Evolutionary conservation across 1,140 invertebrate genomes (phyloP), one percentile per base, ranked within the genome.

Genomic region (Cyrtorhinus lividipennis): DNA sequence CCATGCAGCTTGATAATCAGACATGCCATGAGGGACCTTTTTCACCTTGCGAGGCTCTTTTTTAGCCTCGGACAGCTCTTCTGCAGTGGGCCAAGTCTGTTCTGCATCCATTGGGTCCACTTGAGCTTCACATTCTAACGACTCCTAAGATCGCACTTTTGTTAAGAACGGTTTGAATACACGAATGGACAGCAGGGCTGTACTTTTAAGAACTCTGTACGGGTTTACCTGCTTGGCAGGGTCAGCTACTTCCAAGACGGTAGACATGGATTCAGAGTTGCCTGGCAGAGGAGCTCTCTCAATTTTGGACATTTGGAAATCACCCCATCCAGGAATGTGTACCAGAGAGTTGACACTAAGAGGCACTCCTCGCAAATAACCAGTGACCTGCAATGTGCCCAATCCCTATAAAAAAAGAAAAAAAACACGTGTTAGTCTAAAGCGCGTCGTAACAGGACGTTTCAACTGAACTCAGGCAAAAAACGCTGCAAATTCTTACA

Each of bases 1-100:
- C 95, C 95, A 98, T 27, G 92, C 86, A 23, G 94, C 91, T 76
- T 98, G 95, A 75, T 98, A 98, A 61, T 90, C 89, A 13, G 93
- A 97, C 70, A 90, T 92, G 45, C 95, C 95, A 76, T 93, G 92
- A 0, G 92, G 93, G 24, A 96, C 86, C 70, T 81, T 84, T 71
- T 92, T 92, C 0, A 86, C 76, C 67, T 79, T 81, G 64, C 81
- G 83, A 69, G 65, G 69, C 67, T 78, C 78, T 68, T 75, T 70
- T 65, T 83, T 77, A 1, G 88, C 85, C 67, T 84, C 78, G 68
- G 81, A 80, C 59, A 95, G 78, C 77, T 95, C 92, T 72, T 95
- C 89, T 64, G 91, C 86, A 24, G 90, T 95, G 0, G 93, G 92
- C 89, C 90, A 96, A 23, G 93, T 95, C 77, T 97, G 94, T 76